Conservation (phyloP, 2,888 invertebrate genomes). For the Tridacna crocea region DNA sequence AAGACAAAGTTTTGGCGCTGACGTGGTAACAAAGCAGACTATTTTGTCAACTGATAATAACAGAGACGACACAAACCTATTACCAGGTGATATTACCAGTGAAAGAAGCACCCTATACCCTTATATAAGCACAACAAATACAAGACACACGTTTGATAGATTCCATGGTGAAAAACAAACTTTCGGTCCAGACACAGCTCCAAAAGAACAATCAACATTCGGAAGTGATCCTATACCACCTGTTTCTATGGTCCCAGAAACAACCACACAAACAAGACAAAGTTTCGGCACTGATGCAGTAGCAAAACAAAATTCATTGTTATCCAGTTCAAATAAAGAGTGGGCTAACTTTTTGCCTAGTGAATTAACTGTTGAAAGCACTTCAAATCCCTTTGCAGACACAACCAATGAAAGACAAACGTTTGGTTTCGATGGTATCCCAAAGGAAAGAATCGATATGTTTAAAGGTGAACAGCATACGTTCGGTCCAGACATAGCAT, state of each 20-base stretch:
- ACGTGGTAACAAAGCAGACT: not conserved
- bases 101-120: not conserved
- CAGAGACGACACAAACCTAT: too few species aligned
- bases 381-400: not conserved
- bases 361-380: not conserved
- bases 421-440: not conserved
- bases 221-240: slow-evolving; percentile 11
- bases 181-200: not conserved
- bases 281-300: too few species aligned
- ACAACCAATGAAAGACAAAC: not conserved
- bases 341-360: not conserved
- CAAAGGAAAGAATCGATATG: not conserved
- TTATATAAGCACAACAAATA: not conserved
- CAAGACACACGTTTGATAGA: not conserved
- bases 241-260: too few species aligned
- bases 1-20: not conserved
- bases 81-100: too few species aligned
- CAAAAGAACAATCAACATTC: not conserved
- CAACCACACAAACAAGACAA: too few species aligned
- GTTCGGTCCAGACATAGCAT: not conserved
- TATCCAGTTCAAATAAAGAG: too few species aligned
- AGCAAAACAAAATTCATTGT: too few species aligned
- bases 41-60: too few species aligned
- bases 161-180: not conserved
- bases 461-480: too few species aligned